phyloP scores from a whole-genome alignment of 2,113 vertebrate species.

The Paradoxurus hermaphroditus region DNA sequence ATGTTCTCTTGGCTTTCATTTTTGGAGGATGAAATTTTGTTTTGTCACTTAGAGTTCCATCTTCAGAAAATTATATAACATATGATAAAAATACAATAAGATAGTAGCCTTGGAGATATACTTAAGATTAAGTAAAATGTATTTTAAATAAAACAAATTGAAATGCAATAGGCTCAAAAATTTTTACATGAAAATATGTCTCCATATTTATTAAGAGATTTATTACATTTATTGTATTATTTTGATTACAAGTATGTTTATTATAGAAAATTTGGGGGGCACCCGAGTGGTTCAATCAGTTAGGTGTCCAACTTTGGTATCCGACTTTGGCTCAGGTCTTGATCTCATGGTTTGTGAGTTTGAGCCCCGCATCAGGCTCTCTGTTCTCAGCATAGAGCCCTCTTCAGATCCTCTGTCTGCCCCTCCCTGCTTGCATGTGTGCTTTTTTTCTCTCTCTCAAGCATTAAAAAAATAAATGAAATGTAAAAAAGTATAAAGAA shows the following conservation, averaged over 20 bases:
- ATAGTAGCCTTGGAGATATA: neutral
- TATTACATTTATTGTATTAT: neutral
- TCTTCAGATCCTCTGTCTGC: neutral
- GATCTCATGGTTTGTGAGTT: neutral
- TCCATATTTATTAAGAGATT: neutral
- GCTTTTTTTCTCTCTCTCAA: neutral
- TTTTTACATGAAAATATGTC: neutral
- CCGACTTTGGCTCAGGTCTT: neutral
- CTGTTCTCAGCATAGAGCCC: neutral
- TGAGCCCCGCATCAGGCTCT: neutral
- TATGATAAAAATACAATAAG: neutral
- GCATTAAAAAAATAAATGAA: neutral
- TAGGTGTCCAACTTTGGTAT: neutral
- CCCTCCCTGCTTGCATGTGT: neutral
- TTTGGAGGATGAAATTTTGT: neutral
- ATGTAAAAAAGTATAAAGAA: neutral
- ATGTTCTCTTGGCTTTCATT: neutral
- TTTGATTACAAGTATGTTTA: neutral
- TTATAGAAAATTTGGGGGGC: neutral
- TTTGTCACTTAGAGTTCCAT: neutral
- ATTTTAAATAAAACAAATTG: conserved; percentile 19
- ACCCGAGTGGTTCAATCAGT: neutral
- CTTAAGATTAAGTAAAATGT: neutral
- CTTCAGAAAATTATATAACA: neutral
- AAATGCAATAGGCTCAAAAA: neutral